Conservation (phyloP, 2,888 invertebrate species). For the Heliothis peltigera region DNA sequence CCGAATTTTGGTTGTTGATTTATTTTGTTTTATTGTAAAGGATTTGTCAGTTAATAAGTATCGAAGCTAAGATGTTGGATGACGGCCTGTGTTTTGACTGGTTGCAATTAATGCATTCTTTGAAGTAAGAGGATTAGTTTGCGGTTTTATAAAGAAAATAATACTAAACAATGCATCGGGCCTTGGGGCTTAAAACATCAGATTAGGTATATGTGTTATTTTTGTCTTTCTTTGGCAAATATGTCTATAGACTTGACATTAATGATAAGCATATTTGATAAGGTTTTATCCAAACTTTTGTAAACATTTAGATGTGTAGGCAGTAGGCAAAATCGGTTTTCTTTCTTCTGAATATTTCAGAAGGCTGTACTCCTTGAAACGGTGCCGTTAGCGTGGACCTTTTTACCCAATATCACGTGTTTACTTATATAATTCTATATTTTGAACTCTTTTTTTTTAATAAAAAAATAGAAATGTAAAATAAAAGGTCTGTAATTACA, state of each 20-base stretch:
- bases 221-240: neutral
- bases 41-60: conserved; percentile 81
- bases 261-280: too few relatives aligned
- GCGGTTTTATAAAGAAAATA: conserved; percentile 42
- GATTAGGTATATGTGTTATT: neutral
- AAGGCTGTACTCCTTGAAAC: too few relatives aligned
- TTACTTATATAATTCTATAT: too few relatives aligned
- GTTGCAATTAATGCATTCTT: conserved; percentile 74
- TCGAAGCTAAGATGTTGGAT: conserved; percentile 63
- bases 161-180: conserved; percentile 19
- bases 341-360: too few relatives aligned
- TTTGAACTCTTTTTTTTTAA: too few relatives aligned
- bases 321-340: too few relatives aligned
- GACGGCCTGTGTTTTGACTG: conserved; percentile 77
- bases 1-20: conserved; percentile 2
- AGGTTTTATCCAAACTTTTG: too few relatives aligned
- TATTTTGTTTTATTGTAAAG: conserved; percentile 58
- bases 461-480: too few relatives aligned
- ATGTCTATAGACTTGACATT: neutral
- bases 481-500: too few relatives aligned
- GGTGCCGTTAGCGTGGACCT: too few relatives aligned
- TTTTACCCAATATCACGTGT: too few relatives aligned
- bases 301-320: too few relatives aligned
- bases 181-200: conserved; percentile 16
- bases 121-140: conserved; percentile 72